A percentile compares a stretch with the other conserved stretches of the same genome.
Evolutionary conservation across 2,113 vertebrate species (phyloP).

Genomic region (Mus musculus): DNA sequence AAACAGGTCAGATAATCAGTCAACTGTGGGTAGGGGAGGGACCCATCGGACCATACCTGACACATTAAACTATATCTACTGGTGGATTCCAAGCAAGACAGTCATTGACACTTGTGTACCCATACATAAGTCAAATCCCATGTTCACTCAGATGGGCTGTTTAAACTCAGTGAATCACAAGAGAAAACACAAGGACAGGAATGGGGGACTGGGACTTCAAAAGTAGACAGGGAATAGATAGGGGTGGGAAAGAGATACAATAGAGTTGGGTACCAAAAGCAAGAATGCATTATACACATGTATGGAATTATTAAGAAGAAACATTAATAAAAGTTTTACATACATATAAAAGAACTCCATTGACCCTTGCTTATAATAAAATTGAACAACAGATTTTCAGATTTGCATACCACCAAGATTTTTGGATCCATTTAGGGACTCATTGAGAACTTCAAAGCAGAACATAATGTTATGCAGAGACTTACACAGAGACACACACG

Average conservation of each 20-base stretch:
- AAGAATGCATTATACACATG: not conserved
- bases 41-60: not conserved
- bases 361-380: conserved; percentile 6
- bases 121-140: not conserved
- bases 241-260: not conserved
- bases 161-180: not conserved
- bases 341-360: not conserved
- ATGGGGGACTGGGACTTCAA: not conserved
- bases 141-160: not conserved
- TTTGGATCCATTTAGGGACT: not conserved
- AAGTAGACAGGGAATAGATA: not conserved
- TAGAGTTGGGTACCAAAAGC: not conserved
- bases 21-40: not conserved
- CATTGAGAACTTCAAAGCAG: not conserved
- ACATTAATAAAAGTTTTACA: not conserved
- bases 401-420: not conserved
- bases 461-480: not conserved
- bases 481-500: not conserved
- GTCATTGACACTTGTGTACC: not conserved
- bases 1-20: not conserved
- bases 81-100: not conserved
- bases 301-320: not conserved
- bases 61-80: not conserved
- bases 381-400: conserved; percentile 1
- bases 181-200: not conserved